These are phyloP conservation scores for Caenorhabditis wallacei DNA, from an alignment of 2,888 invertebrate genomes.

Conservation along the genomic window DNA sequence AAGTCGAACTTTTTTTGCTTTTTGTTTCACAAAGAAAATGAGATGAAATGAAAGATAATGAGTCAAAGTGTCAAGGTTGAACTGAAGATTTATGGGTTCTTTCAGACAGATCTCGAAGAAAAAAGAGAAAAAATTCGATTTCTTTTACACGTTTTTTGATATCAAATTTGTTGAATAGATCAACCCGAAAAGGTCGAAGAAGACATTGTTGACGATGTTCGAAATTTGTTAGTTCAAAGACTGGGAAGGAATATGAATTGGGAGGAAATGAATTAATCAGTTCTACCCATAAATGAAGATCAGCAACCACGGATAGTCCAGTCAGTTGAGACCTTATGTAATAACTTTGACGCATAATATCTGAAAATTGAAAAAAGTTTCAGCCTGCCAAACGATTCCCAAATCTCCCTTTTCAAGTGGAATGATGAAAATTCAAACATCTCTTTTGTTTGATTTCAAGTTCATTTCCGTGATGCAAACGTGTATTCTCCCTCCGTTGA, in stretches of 20 bases:
- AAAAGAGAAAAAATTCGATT: background rate
- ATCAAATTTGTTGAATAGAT: slow-evolving; percentile 16
- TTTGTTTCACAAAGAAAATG: background rate
- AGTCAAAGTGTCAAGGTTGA: slow-evolving; percentile 48
- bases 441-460: slow-evolving; percentile 16
- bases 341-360: no score
- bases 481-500: background rate
- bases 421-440: slow-evolving; percentile 13
- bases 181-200: slow-evolving; percentile 4
- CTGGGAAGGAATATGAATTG: no score
- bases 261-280: background rate
- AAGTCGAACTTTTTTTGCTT: slow-evolving; percentile 30
- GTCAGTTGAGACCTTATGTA: no score
- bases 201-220: background rate
- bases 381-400: no score
- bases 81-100: slow-evolving; percentile 37
- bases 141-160: background rate
- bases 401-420: no score
- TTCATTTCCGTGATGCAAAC: background rate
- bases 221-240: background rate
- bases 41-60: slow-evolving; percentile 7
- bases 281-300: no score
- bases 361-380: no score
- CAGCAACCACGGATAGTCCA: no score
- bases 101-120: slow-evolving; percentile 24